Base-by-base conservation (phyloP, 2,888 invertebrate species). In the Antheraea assamensis region DNA sequence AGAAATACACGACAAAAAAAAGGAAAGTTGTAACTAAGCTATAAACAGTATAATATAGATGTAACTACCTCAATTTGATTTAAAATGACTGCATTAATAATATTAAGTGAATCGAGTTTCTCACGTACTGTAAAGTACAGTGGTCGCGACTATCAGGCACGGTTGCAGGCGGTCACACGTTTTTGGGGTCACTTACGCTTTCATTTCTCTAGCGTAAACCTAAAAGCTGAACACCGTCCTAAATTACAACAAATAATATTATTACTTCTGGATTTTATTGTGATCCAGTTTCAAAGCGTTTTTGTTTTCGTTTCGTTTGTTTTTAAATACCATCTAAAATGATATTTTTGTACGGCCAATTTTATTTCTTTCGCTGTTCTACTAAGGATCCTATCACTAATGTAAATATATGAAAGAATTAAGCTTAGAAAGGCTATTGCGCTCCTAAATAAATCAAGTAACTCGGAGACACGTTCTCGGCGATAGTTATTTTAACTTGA, bases 151-250 rank as follows among this genome's bases (percentile, higher is more conserved):
- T 2, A 1, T 42, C 13, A 13, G 42, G 42, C 13, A 42, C 42
- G 42, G 21, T 52, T 17, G 21, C 52, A 52, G 52, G 17, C 58
- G 58, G 58, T 58, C 5, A 30, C 30, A 30, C n/a, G 71, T 24
- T 52, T 42, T 71, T 47, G 58, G 17, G 73, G 49, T 30, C 73
- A 73, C 73, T 73, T 73, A n/a, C 73, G 19, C 73, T 73, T 73
- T 73, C 71, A 71, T 49, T 47, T 70, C 17, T 61, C 30, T 64
- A 64, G 31, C 73, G n/a, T 27, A 64, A 64, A 64, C 61, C 30
- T 30, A 64, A 64, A 58, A 64, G 30, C 13, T 64, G 27, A 64
- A 64, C 27, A 15, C 61, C 30, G 61, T 64, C 30, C 61, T 64
- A 64, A 27, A 64, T 64, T 30, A 13, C 27, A 30, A 64, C 2